These are phyloP conservation scores for Vireo griseus DNA, from an alignment of 2,797 vertebrate genomes.

Conservation along the genomic window DNA sequence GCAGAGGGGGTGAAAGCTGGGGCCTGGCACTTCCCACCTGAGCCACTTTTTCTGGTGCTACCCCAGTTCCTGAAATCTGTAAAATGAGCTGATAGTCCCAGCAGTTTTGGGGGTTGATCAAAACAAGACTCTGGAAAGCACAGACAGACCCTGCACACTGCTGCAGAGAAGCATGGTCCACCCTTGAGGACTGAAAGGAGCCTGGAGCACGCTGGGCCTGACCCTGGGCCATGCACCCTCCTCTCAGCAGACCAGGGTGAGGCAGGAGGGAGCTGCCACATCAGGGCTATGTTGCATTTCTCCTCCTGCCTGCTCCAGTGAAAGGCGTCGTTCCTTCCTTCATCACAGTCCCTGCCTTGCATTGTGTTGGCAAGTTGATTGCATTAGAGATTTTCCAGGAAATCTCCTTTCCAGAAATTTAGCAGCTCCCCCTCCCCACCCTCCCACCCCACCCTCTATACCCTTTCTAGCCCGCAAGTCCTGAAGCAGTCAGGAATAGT, in stretches of 20 bases:
- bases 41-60: not conserved
- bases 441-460: not conserved
- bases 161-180: not conserved
- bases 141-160: rapidly evolving
- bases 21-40: not conserved
- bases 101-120: not conserved
- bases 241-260: not conserved
- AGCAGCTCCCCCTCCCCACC: not conserved
- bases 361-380: not conserved
- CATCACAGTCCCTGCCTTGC: not conserved
- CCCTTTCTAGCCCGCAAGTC: not conserved
- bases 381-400: not conserved
- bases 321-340: not conserved
- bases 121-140: not conserved
- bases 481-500: not conserved
- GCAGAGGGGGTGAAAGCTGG: rapidly evolving
- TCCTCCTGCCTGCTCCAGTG: rapidly evolving
- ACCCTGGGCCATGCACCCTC: not conserved
- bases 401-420: not conserved
- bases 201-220: not conserved
- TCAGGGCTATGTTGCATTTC: not conserved
- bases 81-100: not conserved
- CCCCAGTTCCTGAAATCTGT: not conserved
- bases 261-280: not conserved
- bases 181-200: not conserved